These are phyloP conservation scores for Geodia barretti DNA, from an alignment of 37 sponge, comb jelly and placozoan species.

Conservation along the genomic window DNA sequence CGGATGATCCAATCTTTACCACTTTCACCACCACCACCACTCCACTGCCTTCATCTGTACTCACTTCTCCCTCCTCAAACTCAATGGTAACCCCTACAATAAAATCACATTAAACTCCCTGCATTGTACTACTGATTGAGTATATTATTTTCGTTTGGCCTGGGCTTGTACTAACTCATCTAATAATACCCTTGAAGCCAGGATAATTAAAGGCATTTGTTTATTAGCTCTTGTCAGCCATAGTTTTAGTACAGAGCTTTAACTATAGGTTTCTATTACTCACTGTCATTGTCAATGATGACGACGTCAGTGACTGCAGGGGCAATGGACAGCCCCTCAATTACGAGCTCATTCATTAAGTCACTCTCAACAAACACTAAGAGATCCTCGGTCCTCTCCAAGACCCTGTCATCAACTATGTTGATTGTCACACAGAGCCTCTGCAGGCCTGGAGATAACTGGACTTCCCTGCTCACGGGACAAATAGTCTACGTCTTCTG, in stretches of 20 bases:
- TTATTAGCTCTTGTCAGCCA: no score
- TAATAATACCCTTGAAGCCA: no score
- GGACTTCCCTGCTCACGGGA: neutral
- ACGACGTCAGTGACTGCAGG: neutral
- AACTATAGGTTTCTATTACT: neutral
- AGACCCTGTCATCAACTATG: neutral
- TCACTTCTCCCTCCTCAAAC: neutral
- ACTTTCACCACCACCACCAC: neutral
- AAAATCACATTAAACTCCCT: no score
- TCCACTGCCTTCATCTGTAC: neutral
- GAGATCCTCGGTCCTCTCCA: neutral
- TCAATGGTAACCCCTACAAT: neutral
- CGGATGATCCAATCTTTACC: neutral
- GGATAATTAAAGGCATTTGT: no score
- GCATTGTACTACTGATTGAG: no score
- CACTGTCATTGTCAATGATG: neutral
- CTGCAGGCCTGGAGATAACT: neutral
- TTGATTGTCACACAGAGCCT: neutral
- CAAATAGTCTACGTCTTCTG: neutral
- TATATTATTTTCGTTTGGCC: no score
- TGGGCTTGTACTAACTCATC: no score
- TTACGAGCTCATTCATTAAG: neutral
- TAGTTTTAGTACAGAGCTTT: no score
- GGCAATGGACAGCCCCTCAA: neutral
- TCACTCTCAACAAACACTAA: neutral